phyloP scores from a whole-genome alignment of 2,888 invertebrate genomes.

The Lasius fuliginosus region DNA sequence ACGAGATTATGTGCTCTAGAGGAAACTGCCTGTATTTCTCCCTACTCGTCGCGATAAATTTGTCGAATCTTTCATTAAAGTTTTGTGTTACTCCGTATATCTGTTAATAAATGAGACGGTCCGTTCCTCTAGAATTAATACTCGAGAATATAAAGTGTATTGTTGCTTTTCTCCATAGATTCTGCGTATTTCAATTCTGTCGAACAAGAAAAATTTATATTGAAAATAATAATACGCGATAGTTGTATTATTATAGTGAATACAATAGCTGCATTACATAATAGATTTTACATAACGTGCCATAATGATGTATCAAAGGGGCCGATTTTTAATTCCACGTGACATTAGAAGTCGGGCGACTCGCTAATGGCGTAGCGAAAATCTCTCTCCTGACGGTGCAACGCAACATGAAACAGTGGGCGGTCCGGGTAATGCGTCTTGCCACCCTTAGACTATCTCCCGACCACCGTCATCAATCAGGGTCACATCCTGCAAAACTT shows the following conservation, averaged over 20 bases:
- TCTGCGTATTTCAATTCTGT: neutral
- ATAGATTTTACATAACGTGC: neutral
- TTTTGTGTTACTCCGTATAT: neutral
- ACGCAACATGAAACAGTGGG: conserved; percentile 76
- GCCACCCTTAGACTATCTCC: conserved; percentile 82
- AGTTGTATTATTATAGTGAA: neutral
- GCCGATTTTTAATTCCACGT: conserved; percentile 69
- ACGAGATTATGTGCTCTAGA: conserved; percentile 64
- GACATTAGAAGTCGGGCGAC: conserved; percentile 66
- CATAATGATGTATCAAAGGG: conserved; percentile 10
- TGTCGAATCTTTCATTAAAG: conserved; percentile 23
- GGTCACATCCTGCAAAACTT: conserved; percentile 81
- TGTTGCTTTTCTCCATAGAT: neutral
- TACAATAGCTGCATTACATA: neutral
- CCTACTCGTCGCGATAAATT: conserved; percentile 15
- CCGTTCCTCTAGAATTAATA: neutral
- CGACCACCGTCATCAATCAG: conserved; percentile 85
- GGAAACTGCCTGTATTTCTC: conserved; percentile 47
- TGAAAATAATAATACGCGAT: neutral
- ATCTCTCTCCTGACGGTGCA: conserved; percentile 73
- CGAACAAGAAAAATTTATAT: neutral
- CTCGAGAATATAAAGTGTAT: neutral
- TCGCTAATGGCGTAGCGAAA: conserved; percentile 74
- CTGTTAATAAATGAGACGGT: neutral
- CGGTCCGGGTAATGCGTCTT: conserved; percentile 84